Base-by-base conservation (phyloP, 2,888 invertebrate species). In the Nycteola revayana region DNA sequence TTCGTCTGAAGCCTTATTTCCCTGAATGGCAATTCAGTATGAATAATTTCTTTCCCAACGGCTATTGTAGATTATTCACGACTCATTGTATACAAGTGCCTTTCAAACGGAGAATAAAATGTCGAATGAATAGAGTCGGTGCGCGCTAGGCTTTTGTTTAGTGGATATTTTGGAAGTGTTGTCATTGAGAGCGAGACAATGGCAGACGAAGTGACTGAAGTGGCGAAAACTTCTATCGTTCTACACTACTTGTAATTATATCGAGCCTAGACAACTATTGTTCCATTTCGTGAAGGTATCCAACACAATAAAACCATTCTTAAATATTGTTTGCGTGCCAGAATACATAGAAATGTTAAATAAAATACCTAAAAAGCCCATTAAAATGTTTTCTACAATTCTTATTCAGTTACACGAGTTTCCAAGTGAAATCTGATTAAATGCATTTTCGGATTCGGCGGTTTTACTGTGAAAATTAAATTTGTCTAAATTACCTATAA, bases 41-140 rank as follows among this genome's bases (percentile, higher is more conserved):
- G 64, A 73, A 74, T 69, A 68, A 67, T 74, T 66, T 70, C 62
- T 70, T 74, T 75, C 70, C 69, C 70, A 68, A 67, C 70, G 60
- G 61, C 71, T 68, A 76, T 75, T 74, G 77, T 75, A 65, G 71
- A 75, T 77, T 76, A 75, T 82, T 76, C 78, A 80, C 75, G 74
- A 75, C 62, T 75, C 81, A 77, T 82, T 81, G 82, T 80, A 69
- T 72, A 58, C 60, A 61, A 67, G 71, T 68, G 60, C 63, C 74
- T 81, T 73, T 78, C 66, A 72, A 78, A 75, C 72, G 60, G 68
- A 68, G 66, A 75, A 81, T 77, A 75, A 73, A 74, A 72, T 73
- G 68, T 66, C 50, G 60, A 65, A 68, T 74, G 76, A 76, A 77
- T 77, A 71, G 67, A 66, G 60, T 49, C 20, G 28, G 35, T 30